Conservation (phyloP, 2,113 vertebrate genomes). For the Festucalex cinctus region DNA sequence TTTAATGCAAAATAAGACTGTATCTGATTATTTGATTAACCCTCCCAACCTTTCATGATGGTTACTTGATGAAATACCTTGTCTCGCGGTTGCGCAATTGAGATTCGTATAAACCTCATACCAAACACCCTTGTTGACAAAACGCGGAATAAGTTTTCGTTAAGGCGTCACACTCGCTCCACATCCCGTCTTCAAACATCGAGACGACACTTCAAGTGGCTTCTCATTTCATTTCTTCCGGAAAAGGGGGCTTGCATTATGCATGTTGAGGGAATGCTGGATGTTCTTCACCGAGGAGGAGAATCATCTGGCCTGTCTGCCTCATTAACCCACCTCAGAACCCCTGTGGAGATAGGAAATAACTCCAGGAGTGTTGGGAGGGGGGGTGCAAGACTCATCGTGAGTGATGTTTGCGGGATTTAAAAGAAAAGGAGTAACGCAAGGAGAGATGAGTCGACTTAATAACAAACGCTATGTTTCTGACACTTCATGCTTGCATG, state of each 20-base stretch:
- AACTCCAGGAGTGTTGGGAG: conserved; percentile 31
- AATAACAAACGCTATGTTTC: not conserved
- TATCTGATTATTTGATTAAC: too few species aligned
- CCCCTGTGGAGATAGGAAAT: conserved; percentile 51
- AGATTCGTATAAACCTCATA: not conserved
- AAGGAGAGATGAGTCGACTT: not conserved
- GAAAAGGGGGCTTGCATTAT: conserved; percentile 13
- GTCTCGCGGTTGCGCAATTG: not conserved
- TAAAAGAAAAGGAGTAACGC: conserved; percentile 16
- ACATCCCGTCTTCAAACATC: not conserved
- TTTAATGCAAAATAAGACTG: too few species aligned
- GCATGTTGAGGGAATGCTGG: conserved; percentile 46
- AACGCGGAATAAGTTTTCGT: not conserved
- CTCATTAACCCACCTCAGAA: conserved; percentile 56
- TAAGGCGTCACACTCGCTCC: not conserved
- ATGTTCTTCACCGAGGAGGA: conserved; percentile 50
- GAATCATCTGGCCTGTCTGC: conserved; percentile 63
- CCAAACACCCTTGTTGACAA: not conserved
- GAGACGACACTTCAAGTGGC: not conserved
- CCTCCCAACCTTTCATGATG: too few species aligned
- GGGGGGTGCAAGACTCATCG: conserved; percentile 20
- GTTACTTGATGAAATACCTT: too few species aligned
- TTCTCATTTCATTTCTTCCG: conserved; percentile 7
- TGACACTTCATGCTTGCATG: conserved; percentile 3
- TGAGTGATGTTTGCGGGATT: conserved; percentile 17